Conservation (phyloP, 2,113 vertebrate species). For the Stictonetta naevosa region DNA sequence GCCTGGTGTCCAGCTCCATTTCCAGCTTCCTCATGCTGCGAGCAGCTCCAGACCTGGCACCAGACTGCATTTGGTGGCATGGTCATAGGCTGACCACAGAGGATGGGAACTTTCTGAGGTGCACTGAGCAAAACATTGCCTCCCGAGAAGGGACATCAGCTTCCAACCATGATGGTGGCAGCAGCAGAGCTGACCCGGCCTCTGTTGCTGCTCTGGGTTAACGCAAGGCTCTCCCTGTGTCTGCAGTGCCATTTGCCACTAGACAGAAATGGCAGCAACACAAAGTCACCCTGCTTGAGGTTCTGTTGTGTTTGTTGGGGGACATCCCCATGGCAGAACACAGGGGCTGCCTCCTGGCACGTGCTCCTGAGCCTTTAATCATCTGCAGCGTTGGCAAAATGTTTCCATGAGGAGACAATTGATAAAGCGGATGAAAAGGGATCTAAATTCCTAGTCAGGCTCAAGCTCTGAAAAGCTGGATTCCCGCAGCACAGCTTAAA, state of each 20-base stretch:
- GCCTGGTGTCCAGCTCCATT: neutral
- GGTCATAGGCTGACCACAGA: neutral
- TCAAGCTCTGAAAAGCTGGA: neutral
- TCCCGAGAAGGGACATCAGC: neutral
- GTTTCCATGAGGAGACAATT: neutral
- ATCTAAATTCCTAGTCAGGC: constrained; percentile 13
- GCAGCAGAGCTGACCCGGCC: neutral
- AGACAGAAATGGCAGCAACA: neutral
- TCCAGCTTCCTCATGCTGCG: neutral
- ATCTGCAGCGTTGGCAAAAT: accelerated
- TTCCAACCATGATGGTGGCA: neutral
- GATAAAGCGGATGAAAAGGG: neutral
- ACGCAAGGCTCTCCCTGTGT: neutral
- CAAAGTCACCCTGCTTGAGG: accelerated
- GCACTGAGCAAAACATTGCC: neutral
- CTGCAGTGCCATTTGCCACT: neutral
- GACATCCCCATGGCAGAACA: accelerated
- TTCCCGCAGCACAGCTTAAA: neutral
- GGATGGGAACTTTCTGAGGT: accelerated
- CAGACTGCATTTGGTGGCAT: neutral
- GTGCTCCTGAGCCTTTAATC: neutral
- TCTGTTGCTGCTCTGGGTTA: neutral
- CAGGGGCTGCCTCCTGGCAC: neutral
- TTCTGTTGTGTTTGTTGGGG: accelerated
- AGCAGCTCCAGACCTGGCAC: too few species aligned